Evolutionary conservation across 2,888 invertebrate species (phyloP).

Genomic region (Ametastegia equiseti): DNA sequence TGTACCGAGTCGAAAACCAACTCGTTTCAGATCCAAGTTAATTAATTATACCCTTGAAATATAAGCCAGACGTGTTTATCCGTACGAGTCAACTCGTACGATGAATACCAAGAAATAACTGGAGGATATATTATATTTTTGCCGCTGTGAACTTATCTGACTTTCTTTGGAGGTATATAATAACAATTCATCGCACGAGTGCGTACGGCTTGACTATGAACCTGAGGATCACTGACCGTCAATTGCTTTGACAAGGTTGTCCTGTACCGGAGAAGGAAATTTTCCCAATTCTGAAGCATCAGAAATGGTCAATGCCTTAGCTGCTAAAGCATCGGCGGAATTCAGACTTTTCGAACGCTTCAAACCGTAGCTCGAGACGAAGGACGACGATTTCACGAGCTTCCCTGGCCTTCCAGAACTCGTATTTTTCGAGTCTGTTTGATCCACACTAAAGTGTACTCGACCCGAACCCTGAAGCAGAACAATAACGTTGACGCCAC

Average conservation of each 20-base stretch:
- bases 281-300: conserved; percentile 87
- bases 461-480: conserved; percentile 47
- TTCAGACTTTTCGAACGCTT: conserved; percentile 91
- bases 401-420: conserved; percentile 66
- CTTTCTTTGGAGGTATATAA: conserved; percentile 35
- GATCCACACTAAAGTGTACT: conserved; percentile 50
- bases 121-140: neutral
- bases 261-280: conserved; percentile 86
- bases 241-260: conserved; percentile 85
- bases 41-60: neutral
- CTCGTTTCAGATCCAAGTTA: neutral
- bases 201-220: neutral
- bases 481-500: too few relatives aligned
- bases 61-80: neutral
- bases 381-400: conserved; percentile 72
- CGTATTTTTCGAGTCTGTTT: conserved; percentile 56
- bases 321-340: conserved; percentile 83
- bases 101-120: neutral
- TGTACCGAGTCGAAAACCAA: neutral
- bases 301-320: conserved; percentile 78
- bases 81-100: neutral
- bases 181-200: conserved; percentile 21
- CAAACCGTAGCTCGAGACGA: conserved; percentile 76
- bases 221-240: conserved; percentile 77
- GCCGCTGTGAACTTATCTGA: conserved; percentile 11